Evolutionary conservation across 1,140 invertebrate genomes (phyloP), one percentile per base, ranked within the genome.

Genomic region (Solenopsis invicta): DNA sequence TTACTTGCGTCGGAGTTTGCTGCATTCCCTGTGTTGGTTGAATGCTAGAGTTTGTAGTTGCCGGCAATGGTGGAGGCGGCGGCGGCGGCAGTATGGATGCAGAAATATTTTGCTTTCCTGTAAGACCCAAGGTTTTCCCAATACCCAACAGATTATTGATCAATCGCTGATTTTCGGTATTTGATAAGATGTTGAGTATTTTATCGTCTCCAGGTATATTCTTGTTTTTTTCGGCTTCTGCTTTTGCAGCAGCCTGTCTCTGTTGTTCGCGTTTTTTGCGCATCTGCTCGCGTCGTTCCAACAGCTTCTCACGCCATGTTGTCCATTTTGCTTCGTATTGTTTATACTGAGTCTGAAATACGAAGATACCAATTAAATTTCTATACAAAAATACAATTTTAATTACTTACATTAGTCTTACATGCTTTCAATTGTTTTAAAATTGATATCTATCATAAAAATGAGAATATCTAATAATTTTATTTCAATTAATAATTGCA

Each of bases 271-370:
- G 96, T 90, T 97, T 97, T 86, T 96, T 96, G 41, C 97, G 96
- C 97, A 98, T 98, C 92, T 97, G 97, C 92, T 98, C 97, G n/a
- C 97, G 95, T 29, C 97, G 95, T 86, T 98, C 97, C 54, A 98
- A 94, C 21, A 98, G 95, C 91, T 98, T 97, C 72, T 97, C 96
- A 18, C 98, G 96, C 95, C 98, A 98, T 54, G 97, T 96, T 91
- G 97, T 97, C 96, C 98, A 98, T 91, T 98, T 98, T 50, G 97
- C 96, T 95, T 98, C 97, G 94, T 98, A 98, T 87, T 98, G 97
- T 85, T 96, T 96, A 92, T 98, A 98, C 87, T 98, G 97, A 66
- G 94, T 93, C 96, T 96, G 91, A 85, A 95, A 92, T 86, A 75
- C 87, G 84, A 87, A 24, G 16, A 48, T 45, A n/a, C 5, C 4